Percentiles rank a stretch among this genome's conserved stretches.
phyloP scores from a whole-genome alignment of 2,113 vertebrate species.

The Podocnemis expansa region DNA sequence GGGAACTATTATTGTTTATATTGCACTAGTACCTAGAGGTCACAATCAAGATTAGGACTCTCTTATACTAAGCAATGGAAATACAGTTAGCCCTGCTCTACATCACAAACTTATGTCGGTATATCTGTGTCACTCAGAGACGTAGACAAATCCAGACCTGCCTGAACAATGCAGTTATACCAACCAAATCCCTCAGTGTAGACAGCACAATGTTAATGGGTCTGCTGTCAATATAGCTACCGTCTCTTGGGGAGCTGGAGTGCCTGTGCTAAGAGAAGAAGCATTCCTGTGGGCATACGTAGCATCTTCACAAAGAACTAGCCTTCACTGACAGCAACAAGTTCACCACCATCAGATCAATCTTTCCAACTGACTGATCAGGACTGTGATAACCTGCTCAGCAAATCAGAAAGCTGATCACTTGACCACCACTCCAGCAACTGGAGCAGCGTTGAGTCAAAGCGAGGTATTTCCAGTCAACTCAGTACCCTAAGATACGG shows the following conservation, averaged over 20 bases:
- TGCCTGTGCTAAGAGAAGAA: neutral
- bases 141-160: neutral
- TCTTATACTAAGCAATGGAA: conserved; percentile 25
- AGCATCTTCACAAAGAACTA: neutral
- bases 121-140: neutral
- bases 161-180: neutral
- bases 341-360: too few species aligned
- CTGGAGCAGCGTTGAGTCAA: too few species aligned
- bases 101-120: neutral
- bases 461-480: too few species aligned
- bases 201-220: neutral
- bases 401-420: too few species aligned
- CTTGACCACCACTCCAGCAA: too few species aligned
- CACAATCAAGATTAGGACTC: neutral
- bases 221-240: neutral
- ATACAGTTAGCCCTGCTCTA: neutral
- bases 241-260: neutral
- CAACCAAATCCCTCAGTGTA: neutral
- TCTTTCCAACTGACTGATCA: too few species aligned
- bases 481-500: too few species aligned
- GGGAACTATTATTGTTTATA: accelerated
- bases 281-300: neutral
- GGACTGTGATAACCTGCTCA: too few species aligned
- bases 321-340: too few species aligned
- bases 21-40: neutral